Conservation (phyloP, 30 jellyfish, hydroid and myxozoan genomes). For the Nemopilema nomurai region DNA sequence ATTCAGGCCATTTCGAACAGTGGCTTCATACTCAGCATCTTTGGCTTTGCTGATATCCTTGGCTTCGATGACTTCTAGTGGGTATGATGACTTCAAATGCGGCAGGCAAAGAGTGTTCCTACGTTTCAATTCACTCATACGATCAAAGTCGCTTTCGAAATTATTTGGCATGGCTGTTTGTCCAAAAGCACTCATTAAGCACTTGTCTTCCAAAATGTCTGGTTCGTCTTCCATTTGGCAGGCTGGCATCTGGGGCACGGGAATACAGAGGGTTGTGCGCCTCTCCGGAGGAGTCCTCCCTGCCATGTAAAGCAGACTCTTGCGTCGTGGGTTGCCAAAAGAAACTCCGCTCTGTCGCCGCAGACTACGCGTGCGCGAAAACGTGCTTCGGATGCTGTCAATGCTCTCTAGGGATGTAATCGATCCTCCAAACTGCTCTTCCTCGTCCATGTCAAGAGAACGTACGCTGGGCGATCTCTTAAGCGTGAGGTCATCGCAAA, state of each 20-base stretch:
- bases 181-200: conserved; percentile 13
- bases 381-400: conserved; percentile 45
- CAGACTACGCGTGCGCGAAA: conserved; percentile 33
- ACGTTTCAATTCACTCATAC: conserved; percentile 74
- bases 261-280: conserved; percentile 74
- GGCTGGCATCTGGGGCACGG: conserved; percentile 65
- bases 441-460: conserved; percentile 23
- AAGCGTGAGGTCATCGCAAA: conserved; percentile 54
- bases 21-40: conserved; percentile 36
- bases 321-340: conserved; percentile 44
- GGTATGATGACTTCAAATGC: conserved; percentile 82
- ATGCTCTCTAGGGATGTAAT: conserved; percentile 51
- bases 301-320: conserved; percentile 74
- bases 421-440: conserved; percentile 56
- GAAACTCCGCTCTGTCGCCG: conserved; percentile 57
- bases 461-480: conserved; percentile 56
- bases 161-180: conserved; percentile 29
- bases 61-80: conserved; percentile 70
- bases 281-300: conserved; percentile 90
- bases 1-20: conserved; percentile 15
- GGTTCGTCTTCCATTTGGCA: conserved; percentile 84
- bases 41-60: neutral
- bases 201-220: conserved; percentile 70
- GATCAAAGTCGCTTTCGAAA: conserved; percentile 37
- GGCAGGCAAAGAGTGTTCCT: conserved; percentile 90